Base-by-base conservation (phyloP, 2,888 invertebrate genomes). In the Zaprionus obscuricornis region DNA sequence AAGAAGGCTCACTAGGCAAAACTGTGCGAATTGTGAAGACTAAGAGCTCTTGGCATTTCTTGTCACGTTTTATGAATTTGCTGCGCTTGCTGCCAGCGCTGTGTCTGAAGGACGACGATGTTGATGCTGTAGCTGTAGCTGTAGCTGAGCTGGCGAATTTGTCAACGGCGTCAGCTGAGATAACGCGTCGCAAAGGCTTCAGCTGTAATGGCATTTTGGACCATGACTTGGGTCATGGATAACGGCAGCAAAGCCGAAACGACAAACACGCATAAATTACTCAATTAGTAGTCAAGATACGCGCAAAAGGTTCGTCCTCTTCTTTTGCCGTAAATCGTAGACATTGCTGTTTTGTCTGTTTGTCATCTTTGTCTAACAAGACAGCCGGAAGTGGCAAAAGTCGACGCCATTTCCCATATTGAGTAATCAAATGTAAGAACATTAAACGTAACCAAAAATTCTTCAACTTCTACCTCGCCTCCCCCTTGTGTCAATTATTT, bases 251-350 rank as follows among this genome's bases (percentile, higher is more conserved):
- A 72, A 55, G n/a, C n/a, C 76, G 56, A 57, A 55, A 34, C 62
- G 58, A 66, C 77, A 84, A 84, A 71, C 74, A 72, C 57, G 79
- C 83, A 79, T 85, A 79, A 85, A 79, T 79, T 85, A 82, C 85
- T 78, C 83, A 79, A 85, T 79, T 85, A 79, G 66, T 66, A 77
- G 78, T 63, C 85, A 62, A 69, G 64, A 73, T 72, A 64, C 58
- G 56, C 52, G 50, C 43, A 62, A 70, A 66, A 58, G 36, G 57
- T 62, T 65, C 55, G 50, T 4, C 34, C 8, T 34, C 17, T 14
- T 34, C n/a, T n/a, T n/a, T n/a, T n/a, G n/a, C n/a, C n/a, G n/a
- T n/a, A n/a, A n/a, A n/a, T n/a, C n/a, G n/a, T n/a, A n/a, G n/a
- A n/a, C n/a, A n/a, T n/a, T n/a, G n/a, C n/a, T n/a, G n/a, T n/a